Conservation (phyloP, 1,140 invertebrate species). For the Pollicipes pollicipes region DNA sequence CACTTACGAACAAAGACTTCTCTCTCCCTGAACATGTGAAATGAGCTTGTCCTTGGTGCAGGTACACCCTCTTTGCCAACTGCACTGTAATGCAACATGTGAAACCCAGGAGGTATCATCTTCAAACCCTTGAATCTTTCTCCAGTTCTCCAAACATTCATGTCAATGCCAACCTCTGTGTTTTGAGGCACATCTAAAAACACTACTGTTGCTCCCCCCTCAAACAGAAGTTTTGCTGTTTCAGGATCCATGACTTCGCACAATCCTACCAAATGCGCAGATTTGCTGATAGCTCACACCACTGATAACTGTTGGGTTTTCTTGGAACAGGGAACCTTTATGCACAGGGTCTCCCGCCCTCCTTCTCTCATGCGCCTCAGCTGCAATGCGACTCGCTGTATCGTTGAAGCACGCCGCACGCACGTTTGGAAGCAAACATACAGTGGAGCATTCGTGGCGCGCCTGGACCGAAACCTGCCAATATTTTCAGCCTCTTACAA, state of each 20-base stretch:
- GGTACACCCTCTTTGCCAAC: conserved; percentile 33
- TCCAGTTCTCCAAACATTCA: conserved; percentile 76
- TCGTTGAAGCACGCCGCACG: no score
- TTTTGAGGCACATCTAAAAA: conserved; percentile 63
- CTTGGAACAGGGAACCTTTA: no score
- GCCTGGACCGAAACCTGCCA: no score
- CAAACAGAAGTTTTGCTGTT: conserved; percentile 50
- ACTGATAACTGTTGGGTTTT: no score
- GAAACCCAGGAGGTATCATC: conserved; percentile 93
- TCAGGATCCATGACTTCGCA: conserved; percentile 65
- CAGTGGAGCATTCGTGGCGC: no score
- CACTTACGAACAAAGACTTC: conserved; percentile 75
- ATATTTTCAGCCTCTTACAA: no score
- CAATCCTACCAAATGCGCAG: no score
- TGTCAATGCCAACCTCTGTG: conserved; percentile 88
- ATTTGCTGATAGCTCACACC: no score
- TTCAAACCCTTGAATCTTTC: conserved; percentile 89
- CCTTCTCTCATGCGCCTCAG: no score
- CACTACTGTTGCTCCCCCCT: conserved; percentile 63
- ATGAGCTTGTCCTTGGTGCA: conserved; percentile 64
- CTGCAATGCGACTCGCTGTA: no score
- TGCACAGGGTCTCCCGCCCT: no score
- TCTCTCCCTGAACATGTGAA: conserved; percentile 59
- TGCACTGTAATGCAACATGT: conserved; percentile 45
- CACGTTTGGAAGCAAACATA: no score